Evolutionary conservation across 2,797 vertebrate genomes (phyloP).

Genomic region (Anguilla anguilla): DNA sequence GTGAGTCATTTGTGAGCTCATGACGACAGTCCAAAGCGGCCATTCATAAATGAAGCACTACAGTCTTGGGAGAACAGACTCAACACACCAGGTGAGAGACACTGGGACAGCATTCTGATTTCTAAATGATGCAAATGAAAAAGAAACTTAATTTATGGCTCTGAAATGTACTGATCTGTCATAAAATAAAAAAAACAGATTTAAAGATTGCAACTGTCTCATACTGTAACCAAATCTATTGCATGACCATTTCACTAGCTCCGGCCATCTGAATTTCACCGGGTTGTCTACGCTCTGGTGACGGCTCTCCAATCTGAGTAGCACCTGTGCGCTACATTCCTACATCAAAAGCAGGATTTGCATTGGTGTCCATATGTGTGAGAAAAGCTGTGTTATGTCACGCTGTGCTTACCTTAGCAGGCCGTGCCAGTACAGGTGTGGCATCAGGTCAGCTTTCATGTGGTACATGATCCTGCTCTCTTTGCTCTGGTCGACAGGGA

Average conservation of each 20-base stretch:
- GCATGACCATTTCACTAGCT: background rate
- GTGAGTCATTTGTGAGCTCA: background rate
- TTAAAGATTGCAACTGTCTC: background rate
- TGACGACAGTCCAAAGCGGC: background rate
- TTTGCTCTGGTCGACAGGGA: slow-evolving; percentile 93
- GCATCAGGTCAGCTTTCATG: slow-evolving; percentile 96
- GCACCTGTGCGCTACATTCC: no score
- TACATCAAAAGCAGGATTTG: no score
- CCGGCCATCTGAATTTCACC: background rate
- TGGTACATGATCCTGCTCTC: slow-evolving; percentile 87
- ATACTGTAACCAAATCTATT: background rate
- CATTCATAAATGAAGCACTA: background rate
- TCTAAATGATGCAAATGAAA: background rate
- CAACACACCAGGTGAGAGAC: background rate
- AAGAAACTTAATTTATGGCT: background rate
- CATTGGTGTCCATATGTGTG: no score
- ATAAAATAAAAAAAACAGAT: background rate
- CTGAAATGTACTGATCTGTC: background rate
- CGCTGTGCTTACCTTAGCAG: slow-evolving; percentile 81
- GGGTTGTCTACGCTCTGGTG: background rate
- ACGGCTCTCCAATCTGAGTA: no score
- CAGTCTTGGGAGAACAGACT: background rate
- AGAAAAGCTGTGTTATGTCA: background rate
- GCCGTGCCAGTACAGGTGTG: slow-evolving; percentile 89
- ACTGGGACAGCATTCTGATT: background rate